Conservation (phyloP, 1,140 invertebrate genomes). For the Brachionus sp. region DNA sequence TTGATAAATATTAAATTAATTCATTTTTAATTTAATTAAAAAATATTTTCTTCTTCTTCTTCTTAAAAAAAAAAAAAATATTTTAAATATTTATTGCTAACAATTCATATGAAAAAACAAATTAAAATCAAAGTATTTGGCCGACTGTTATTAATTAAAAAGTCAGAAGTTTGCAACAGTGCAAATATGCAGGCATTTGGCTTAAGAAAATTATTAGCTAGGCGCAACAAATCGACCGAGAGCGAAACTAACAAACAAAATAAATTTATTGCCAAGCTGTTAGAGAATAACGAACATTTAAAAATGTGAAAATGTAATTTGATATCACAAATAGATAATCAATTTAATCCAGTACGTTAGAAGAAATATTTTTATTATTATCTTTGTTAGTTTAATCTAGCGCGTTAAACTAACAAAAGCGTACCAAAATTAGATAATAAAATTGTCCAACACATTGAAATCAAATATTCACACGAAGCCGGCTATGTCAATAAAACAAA, state of each 20-base stretch:
- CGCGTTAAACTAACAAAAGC: background rate
- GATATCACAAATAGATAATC: conserved; percentile 21
- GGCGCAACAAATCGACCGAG: background rate
- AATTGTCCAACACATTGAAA: background rate
- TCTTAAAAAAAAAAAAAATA: too few relatives aligned
- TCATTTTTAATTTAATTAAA: too few relatives aligned
- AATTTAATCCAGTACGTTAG: background rate
- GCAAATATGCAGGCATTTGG: background rate
- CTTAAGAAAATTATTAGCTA: background rate
- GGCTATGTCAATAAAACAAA: background rate
- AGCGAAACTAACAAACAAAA: background rate
- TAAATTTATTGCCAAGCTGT: background rate
- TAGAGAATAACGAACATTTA: background rate
- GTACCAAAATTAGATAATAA: background rate
- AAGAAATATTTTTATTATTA: background rate
- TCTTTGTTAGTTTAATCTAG: background rate
- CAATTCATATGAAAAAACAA: background rate
- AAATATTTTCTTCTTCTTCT: too few relatives aligned
- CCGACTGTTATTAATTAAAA: too few relatives aligned
- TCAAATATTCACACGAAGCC: background rate
- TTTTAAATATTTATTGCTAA: too few relatives aligned
- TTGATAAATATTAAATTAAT: too few relatives aligned
- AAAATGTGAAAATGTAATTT: background rate
- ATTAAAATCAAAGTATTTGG: background rate
- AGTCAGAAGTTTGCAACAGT: too few relatives aligned